phyloP scores from a whole-genome alignment of 2,113 vertebrate species.

The Oxyura jamaicensis region DNA sequence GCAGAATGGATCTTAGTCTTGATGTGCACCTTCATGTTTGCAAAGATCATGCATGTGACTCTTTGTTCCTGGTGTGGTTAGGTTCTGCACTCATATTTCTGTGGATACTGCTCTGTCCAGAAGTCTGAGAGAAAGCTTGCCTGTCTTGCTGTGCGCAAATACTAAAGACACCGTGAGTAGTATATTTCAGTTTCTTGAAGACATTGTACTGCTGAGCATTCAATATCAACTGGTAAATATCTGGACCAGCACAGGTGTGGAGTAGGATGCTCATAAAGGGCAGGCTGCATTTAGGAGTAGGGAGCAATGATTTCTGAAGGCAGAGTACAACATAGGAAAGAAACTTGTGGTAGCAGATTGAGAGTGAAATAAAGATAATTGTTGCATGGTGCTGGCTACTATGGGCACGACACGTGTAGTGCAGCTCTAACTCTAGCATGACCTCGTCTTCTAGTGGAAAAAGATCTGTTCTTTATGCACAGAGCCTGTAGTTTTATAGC shows the following conservation, averaged over 20 bases:
- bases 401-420: too few relatives aligned
- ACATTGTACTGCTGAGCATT: background rate
- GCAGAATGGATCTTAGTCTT: background rate
- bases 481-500: background rate
- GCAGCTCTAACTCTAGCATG: background rate
- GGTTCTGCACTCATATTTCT: background rate
- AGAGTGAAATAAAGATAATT: background rate
- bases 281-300: background rate
- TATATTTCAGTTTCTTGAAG: background rate
- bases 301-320: background rate
- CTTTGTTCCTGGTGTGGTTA: background rate
- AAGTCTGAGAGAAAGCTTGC: background rate
- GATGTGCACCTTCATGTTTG: background rate
- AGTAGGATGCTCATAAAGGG: background rate
- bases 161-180: background rate
- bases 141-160: background rate
- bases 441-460: background rate
- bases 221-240: background rate
- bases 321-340: background rate
- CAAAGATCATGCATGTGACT: fast-evolving
- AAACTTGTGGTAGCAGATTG: background rate
- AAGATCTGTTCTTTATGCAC: background rate
- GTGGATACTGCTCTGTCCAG: background rate
- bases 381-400: background rate
- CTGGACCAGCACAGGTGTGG: background rate